Base-by-base conservation (phyloP, 2,888 invertebrate species). In the Epinotia bilunana region DNA sequence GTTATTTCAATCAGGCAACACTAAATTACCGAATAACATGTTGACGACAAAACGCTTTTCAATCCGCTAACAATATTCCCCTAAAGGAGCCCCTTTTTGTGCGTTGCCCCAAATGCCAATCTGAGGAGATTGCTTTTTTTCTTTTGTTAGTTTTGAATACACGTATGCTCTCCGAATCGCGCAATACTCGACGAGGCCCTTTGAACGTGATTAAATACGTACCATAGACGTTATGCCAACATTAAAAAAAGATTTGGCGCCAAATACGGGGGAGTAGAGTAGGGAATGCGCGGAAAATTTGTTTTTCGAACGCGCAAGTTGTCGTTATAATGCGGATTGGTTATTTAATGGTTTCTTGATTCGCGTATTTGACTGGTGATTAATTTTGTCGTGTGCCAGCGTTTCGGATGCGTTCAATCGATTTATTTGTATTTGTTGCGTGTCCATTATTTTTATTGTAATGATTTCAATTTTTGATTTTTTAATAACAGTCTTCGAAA, bases 1-100 rank as follows among this genome's bases (percentile, higher is more conserved):
- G 88, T 90, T 90, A 90, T 89, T 87, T 87, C 87, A 83, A 84
- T 87, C 87, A 86, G 88, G 89, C 91, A 91, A 91, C 93, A 92
- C 93, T 91, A 93, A 93, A 93, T 93, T 92, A 93, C 92, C 92
- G 89, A 93, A 92, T 92, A 91, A 93, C 91, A 92, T 92, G 91
- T 91, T 86, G 89, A 91, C 90, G 92, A 93, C 93, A 93, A 93
- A 93, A 93, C 90, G 91, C 90, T 91, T 91, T 92, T 92, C 92
- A 92, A 91, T 91, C 90, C 86, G 81, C 90, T 90, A 89, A 90
- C 91, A 91, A 90, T 90, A 86, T 90, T 86, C 88, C 87, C 86
- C 85, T 82, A 83, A 86, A 85, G 87, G 86, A 84, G 84, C 80
- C 82, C 86, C 85, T 88, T 88, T 90, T 90, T 88, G 87, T 88